Evolutionary conservation across 1,140 invertebrate species (phyloP), one percentile per base, ranked within the genome.

Genomic region (Drosophila arizonae): DNA sequence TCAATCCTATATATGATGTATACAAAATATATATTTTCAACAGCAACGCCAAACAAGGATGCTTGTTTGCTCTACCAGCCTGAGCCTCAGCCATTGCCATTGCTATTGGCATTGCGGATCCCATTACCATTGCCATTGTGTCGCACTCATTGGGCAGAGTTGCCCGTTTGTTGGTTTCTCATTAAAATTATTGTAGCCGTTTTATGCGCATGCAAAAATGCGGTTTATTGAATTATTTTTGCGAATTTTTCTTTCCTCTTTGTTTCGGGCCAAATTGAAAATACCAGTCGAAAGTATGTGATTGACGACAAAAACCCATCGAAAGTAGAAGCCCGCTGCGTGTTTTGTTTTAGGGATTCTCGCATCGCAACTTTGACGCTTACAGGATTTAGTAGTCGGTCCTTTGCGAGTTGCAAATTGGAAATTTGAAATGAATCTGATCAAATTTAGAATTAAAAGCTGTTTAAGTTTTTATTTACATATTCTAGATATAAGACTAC

Each of bases 191-290:
- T 75, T 77, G 45, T 39, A 17, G 64, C 28, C 13, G 13, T n/a
- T 30, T 52, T 43, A 6, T 30, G 51, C 36, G 45, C 63, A 61
- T 67, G 64, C 64, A 62, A 52, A 57, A 68, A 60, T 73, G 65
- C 57, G 71, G 52, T 69, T 73, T 69, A 71, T 74, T 70, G 72
- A 72, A 79, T 79, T 79, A 72, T 72, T 84, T 68, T 64, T 41
- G 45, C 52, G n/a, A 70, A 54, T 39, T 52, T 41, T 48, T 56
- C 30, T 28, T 45, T 30, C 28, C 11, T 15, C 8, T 33, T 39
- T 39, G 36, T 39, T 39, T 26, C 52, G 26, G 24, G 33, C 26
- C n/a, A 60, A 72, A 67, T 72, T 67, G 56, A 61, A 72, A 72
- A 67, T 72, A 28, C 70, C 63, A 57, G 55, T 24, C 13, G 9